Evolutionary conservation across 2,797 vertebrate species (phyloP), one percentile per base, ranked within the genome.

Genomic region (Pagetopsis macropterus): DNA sequence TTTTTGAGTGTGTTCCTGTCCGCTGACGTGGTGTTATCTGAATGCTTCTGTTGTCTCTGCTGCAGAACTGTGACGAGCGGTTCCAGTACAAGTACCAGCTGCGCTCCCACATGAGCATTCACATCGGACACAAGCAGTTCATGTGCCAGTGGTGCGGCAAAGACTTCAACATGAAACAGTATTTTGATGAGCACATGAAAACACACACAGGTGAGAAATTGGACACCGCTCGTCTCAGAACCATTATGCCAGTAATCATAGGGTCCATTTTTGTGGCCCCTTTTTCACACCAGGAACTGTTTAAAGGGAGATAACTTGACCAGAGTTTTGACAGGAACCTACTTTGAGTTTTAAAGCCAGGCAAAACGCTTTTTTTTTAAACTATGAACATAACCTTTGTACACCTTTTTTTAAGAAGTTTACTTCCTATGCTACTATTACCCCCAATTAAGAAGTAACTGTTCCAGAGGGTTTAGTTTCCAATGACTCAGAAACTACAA

Each of bases 141-240:
- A 99, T 98, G 97, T 99, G 97, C 92, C 97, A 99, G 87, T 99
- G 97, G 97, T 99, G 97, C 6, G 97, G 97, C 89, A 99, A 99
- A 90, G 97, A 99, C 93, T 99, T 99, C 95, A 99, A 98, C 94
- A 99, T 99, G 97, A 99, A 99, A 84, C 97, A 99, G 95, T 99
- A 99, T 94, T 99, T 99, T 17, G 97, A 98, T 6, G 97, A 98
- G 84, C 97, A 98, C 94, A 98, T 98, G 97, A 98, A 99, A 90
- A 98, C 97, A 5, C 97, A 99, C 93, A 99, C 97, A 94, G 97
- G 97, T 99, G 92, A 96, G 95, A 57, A 62, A 43, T 13, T 1
- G 40, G 11, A 11, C 27, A 41, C 3, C 1, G 3, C 8, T 23
- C 11, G 13, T 14, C 6, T 31, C 23, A 45, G 14, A 19, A 9